Conservation (phyloP, 2,113 vertebrate species). For the Neogobius melanostomus region DNA sequence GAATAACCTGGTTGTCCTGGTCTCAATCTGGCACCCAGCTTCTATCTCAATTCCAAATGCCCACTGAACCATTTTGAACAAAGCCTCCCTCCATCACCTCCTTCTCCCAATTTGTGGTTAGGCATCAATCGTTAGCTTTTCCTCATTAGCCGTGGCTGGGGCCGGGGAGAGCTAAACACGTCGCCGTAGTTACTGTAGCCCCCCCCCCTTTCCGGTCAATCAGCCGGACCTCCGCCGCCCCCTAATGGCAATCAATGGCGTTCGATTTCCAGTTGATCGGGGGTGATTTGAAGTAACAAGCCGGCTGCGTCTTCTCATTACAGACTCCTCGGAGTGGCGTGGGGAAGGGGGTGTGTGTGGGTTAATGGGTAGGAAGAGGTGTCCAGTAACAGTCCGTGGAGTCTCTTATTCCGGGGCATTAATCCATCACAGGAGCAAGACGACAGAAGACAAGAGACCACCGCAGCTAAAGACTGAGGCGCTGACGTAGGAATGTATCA, state of each 20-base stretch:
- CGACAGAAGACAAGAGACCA: constrained; percentile 3
- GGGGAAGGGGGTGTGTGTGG: not conserved
- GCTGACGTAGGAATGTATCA: not conserved
- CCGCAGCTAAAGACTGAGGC: not conserved
- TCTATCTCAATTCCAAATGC: not conserved
- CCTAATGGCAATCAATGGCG: constrained; percentile 16
- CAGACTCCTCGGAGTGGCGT: not conserved
- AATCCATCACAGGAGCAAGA: constrained; percentile 25
- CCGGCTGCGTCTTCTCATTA: constrained; percentile 4
- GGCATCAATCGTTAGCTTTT: constrained; percentile 13
- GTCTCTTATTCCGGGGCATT: constrained; percentile 29
- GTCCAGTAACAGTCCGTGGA: not conserved
- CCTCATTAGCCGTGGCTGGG: constrained; percentile 12
- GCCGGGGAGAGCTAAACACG: constrained; percentile 9
- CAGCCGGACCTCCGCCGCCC: not conserved
- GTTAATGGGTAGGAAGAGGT: constrained; percentile 7
- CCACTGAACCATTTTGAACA: not conserved
- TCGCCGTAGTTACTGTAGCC: constrained; percentile 15
- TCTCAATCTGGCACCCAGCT: not conserved
- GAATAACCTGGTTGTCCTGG: too few relatives aligned
- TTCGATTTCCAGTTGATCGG: constrained; percentile 21
- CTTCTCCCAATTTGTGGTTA: not conserved
- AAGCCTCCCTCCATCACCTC: not conserved
- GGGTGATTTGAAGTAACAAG: constrained; percentile 24
- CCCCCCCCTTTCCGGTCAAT: constrained; percentile 9